These are phyloP conservation scores for Sarcophaga subvicina DNA, from an alignment of 2,888 invertebrate genomes.

Conservation along the genomic window DNA sequence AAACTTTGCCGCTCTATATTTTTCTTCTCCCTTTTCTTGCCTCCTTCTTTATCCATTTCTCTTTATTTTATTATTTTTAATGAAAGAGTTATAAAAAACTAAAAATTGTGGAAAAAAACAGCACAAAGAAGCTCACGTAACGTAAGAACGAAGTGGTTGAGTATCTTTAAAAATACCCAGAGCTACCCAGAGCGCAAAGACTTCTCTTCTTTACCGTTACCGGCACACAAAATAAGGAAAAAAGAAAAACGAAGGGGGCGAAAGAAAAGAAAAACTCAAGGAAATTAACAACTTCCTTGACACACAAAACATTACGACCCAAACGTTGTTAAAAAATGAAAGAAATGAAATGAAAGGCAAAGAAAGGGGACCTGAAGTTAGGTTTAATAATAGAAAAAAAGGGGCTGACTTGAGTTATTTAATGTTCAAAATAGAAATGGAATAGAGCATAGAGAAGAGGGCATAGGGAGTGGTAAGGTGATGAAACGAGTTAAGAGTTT, in stretches of 20 bases:
- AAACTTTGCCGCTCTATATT: constrained; percentile 54
- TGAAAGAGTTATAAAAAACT: background rate
- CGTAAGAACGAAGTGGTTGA: background rate
- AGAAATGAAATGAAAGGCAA: background rate
- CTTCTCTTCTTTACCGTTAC: background rate
- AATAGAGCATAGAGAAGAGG: background rate
- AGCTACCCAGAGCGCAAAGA: background rate
- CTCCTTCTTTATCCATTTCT: background rate
- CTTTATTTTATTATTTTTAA: constrained; percentile 3
- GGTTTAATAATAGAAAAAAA: background rate
- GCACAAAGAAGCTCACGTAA: background rate
- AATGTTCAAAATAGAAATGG: background rate
- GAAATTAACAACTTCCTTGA: constrained; percentile 68
- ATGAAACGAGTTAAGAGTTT: background rate
- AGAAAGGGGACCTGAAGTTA: background rate
- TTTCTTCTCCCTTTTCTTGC: constrained; percentile 13
- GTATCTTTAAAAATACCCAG: background rate
- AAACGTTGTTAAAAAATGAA: constrained; percentile 8
- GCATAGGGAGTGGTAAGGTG: background rate
- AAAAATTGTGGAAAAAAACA: background rate
- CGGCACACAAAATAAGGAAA: background rate
- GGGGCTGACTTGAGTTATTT: background rate
- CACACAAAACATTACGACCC: constrained; percentile 24
- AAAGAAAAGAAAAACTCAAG: constrained; percentile 38
- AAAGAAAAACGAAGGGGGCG: background rate